A percentile compares a stretch with the other conserved stretches of the same genome.
These are phyloP conservation scores for Pomatorhinus ruficollis DNA, from an alignment of 2,113 vertebrate species.

Conservation along the genomic window DNA sequence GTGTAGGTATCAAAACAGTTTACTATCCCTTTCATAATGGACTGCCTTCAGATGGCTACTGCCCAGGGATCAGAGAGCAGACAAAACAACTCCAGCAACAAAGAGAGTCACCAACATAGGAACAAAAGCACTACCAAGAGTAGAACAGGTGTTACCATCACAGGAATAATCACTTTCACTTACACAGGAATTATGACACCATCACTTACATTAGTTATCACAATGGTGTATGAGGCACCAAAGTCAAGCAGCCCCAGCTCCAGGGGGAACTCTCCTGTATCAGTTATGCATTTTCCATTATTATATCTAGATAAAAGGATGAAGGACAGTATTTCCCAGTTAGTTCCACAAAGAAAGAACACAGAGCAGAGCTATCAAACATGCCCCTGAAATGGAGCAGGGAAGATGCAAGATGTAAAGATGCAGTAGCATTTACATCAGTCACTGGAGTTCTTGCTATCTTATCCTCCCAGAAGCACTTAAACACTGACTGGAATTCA, in stretches of 20 bases:
- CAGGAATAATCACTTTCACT: no score
- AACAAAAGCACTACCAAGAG: neutral
- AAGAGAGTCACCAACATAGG: neutral
- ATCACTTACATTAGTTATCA: slow-evolving; percentile 81
- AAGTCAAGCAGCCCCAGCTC: slow-evolving; percentile 88
- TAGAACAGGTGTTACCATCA: neutral
- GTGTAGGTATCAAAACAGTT: neutral
- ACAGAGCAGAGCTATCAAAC: neutral
- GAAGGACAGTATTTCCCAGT: slow-evolving; percentile 25
- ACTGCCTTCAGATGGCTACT: neutral
- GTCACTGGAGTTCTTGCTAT: neutral
- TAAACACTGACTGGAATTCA: neutral
- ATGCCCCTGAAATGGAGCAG: neutral
- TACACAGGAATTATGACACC: no score
- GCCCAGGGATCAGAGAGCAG: neutral
- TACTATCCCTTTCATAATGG: neutral
- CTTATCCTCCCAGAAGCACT: neutral
- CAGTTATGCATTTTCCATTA: slow-evolving; percentile 64
- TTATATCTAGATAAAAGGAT: slow-evolving; percentile 66
- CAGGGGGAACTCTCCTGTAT: slow-evolving; percentile 58
- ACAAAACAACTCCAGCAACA: neutral
- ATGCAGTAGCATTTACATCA: neutral
- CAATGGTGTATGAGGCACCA: slow-evolving; percentile 84
- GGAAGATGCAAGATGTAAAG: neutral
- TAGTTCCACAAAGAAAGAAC: neutral